Base-by-base conservation (phyloP, 2,113 vertebrate species). In the Pachycephala philippinensis region DNA sequence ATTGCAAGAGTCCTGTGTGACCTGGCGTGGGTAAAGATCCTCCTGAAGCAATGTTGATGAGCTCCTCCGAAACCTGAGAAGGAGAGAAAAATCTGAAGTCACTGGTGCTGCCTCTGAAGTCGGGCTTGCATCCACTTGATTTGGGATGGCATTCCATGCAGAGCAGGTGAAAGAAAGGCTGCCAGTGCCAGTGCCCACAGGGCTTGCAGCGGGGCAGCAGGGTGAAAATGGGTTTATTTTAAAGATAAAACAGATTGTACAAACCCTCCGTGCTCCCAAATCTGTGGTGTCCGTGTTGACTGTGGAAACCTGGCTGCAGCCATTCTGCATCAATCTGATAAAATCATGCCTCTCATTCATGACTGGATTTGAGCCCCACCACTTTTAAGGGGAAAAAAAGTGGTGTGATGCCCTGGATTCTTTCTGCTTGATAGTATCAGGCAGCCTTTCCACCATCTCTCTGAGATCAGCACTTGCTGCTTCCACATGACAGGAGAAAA, bases 401-500 rank as follows among this genome's bases (percentile, higher is more conserved):
- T 0, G 0, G 0, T 7, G 12, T 10, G 39, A 30, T 37, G 24
- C 28, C 3, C 49, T 52, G 53, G 45, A 22, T 82, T 86, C 65
- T 54, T 84, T 61, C 27, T 57, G 35, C 69, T 47, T 87, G 74
- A 37, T 69, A 52, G 8, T 11, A 56, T 31, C 87, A 87, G 53
- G 81, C 54, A 64, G 68, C 24, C 6, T 84, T 72, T 39, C 54
- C 56, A 35, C 60, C 50, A 23, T 3, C n/a, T 42, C 54, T 4
- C 14, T 40, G 35, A 68, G 84, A 80, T 24, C 78, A 83, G 74
- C 54, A 78, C 68, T 77, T 1, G 3, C 65, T 66, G 53, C 57
- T 81, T 76, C 35, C 22, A 40, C 20, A 6, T 53, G 84, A 75
- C 84, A 95, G 77, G 64, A 94, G 95, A 92, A 66, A 90, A 95